Evolutionary conservation across 2,113 vertebrate species (phyloP).

Genomic region (Copsychus sechellarum): DNA sequence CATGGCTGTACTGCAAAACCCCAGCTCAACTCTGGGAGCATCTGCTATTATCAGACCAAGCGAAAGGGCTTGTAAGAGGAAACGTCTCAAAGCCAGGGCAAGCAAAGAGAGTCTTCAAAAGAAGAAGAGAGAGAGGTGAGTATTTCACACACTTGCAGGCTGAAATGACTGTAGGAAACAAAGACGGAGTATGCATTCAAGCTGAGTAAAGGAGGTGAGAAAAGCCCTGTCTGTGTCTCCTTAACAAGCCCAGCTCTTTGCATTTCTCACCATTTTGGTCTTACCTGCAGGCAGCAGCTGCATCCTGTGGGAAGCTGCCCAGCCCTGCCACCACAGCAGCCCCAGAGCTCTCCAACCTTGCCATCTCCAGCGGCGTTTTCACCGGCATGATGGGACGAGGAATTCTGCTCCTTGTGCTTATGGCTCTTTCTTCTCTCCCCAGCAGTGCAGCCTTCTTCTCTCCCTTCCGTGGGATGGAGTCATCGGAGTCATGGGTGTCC

Average conservation of each 20-base stretch:
- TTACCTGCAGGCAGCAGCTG: slow-evolving; percentile 75
- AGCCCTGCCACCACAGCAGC: neutral
- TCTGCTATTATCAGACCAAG: neutral
- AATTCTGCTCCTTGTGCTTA: slow-evolving; percentile 82
- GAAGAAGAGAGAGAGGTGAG: neutral
- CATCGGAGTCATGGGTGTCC: slow-evolving; percentile 85
- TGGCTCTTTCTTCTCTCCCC: slow-evolving; percentile 66
- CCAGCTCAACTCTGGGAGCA: neutral
- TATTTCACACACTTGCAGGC: neutral
- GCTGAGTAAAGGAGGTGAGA: neutral
- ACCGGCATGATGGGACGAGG: slow-evolving; percentile 82
- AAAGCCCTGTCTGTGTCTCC: neutral
- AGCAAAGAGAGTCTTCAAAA: neutral
- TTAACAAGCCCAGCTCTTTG: neutral
- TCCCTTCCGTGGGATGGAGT: slow-evolving; percentile 73
- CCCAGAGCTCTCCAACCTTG: neutral
- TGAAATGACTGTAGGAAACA: neutral
- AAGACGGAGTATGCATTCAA: neutral
- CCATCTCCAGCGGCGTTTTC: slow-evolving; percentile 44
- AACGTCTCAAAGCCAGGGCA: neutral
- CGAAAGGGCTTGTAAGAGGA: neutral
- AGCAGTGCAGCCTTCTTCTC: slow-evolving; percentile 33
- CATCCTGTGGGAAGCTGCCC: slow-evolving; percentile 48
- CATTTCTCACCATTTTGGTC: neutral
- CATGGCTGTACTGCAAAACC: neutral